A percentile compares a stretch with the other conserved stretches of the same genome.
phyloP scores from a whole-genome alignment of 2,113 vertebrate species.

The Verasper variegatus region DNA sequence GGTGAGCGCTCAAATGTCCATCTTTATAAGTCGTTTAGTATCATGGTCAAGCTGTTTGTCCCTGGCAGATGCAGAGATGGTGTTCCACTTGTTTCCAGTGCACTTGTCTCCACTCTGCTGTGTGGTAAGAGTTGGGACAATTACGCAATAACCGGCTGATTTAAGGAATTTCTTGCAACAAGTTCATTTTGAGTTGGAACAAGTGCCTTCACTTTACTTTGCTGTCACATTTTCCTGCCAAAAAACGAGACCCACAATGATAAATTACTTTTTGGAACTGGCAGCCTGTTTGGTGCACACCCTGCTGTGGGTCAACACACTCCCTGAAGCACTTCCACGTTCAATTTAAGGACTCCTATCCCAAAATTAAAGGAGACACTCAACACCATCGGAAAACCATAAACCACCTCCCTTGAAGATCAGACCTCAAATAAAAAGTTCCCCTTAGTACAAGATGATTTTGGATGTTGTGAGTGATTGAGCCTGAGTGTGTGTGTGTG shows the following conservation, averaged over 20 bases:
- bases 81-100: constrained; percentile 53
- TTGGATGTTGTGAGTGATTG: constrained; percentile 45
- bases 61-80: constrained; percentile 32
- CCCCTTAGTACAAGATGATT: constrained; percentile 28
- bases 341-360: constrained; percentile 18
- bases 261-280: not conserved
- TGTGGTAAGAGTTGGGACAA: not conserved
- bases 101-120: constrained; percentile 49
- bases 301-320: not conserved
- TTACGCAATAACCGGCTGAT: not conserved
- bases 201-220: not conserved
- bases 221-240: not conserved
- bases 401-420: constrained; percentile 38
- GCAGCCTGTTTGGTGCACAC: not conserved
- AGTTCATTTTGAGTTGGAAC: not conserved
- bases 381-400: constrained; percentile 8
- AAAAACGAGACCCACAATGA: not conserved
- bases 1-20: constrained; percentile 52
- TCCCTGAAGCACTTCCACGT: constrained; percentile 8
- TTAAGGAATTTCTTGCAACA: not conserved
- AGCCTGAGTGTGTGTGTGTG: constrained; percentile 4
- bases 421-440: constrained; percentile 50
- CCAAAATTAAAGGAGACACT: constrained; percentile 42
- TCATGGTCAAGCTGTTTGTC: constrained; percentile 38
- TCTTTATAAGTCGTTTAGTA: constrained; percentile 34